phyloP scores from a whole-genome alignment of 2,888 invertebrate genomes.

The Tachina fera region DNA sequence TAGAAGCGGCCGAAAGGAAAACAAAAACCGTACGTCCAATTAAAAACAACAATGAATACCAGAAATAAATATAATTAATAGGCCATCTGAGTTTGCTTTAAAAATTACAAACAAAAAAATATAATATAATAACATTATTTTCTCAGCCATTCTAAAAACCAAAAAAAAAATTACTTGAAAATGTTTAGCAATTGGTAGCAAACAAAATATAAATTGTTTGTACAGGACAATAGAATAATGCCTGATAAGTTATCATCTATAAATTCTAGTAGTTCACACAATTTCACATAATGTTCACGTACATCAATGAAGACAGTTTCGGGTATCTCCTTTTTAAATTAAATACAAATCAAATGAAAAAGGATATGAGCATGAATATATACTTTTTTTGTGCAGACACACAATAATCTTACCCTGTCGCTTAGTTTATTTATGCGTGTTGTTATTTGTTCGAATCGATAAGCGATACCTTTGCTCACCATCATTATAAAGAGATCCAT shows the following conservation, averaged over 20 bases:
- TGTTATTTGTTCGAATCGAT: conserved; percentile 87
- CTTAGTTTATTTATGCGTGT: conserved; percentile 77
- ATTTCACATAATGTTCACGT: conserved; percentile 87
- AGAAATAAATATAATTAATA: conserved; percentile 84
- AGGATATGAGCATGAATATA: neutral
- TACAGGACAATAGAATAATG: conserved; percentile 87
- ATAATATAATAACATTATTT: neutral
- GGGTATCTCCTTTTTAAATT: conserved; percentile 73
- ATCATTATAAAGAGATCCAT: conserved; percentile 89
- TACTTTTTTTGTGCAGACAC: neutral
- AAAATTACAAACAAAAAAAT: conserved; percentile 6
- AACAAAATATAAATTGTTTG: conserved; percentile 89
- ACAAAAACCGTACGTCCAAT: conserved; percentile 84
- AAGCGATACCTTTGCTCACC: conserved; percentile 87
- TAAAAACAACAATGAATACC: conserved; percentile 85
- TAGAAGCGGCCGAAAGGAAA: conserved; percentile 84
- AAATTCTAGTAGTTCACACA: conserved; percentile 86
- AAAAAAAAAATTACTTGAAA: conserved; percentile 78
- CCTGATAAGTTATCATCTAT: conserved; percentile 87
- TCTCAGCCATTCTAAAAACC: neutral
- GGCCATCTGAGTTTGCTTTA: conserved; percentile 81
- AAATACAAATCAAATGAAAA: conserved; percentile 35
- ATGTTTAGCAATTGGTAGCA: conserved; percentile 88
- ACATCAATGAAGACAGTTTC: conserved; percentile 86
- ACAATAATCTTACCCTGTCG: conserved; percentile 73